Evolutionary conservation across 1,140 invertebrate species (phyloP), one percentile per base, ranked within the genome.

Genomic region (Drosophila quadrilineata): DNA sequence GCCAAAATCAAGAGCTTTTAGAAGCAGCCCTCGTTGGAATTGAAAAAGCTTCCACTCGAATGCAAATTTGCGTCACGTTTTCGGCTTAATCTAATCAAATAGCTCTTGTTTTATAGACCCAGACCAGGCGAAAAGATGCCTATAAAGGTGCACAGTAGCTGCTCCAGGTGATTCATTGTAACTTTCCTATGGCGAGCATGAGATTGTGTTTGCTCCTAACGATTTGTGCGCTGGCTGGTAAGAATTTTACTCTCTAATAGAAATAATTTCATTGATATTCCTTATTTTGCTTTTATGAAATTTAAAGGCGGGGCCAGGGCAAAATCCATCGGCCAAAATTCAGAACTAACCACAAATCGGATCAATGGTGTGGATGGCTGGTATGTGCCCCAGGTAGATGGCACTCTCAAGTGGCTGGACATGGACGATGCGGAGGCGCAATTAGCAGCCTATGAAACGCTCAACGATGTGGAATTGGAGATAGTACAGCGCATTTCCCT

Each of bases 181-280:
- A 17, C 1, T 40, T 77, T 66, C n/a, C 22, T 19, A 28, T 33
- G n/a, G 21, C 5, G 64, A 48, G 6, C 40, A 87, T 88, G 85
- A 88, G 24, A 63, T 49, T 69, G 65, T 71, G 69, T 35, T 28
- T 85, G 6, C 43, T 85, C 21, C 45, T 80, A 17, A 43, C 53
- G n/a, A 31, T 67, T 41, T 80, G 72, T 33, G 52, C 64, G 66
- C 35, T 80, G n/a, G 59, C 85, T 21, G 75, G 84, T 87, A 38
- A 57, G 60, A 35, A 75, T 36, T 58, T 74, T 64, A 29, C 4
- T 26, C 43, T 4, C 28, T 8, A 2, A 38, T 5, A n/a, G n/a
- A 1, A 14, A 14, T 12, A 4, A 14, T 6, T 46, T 22, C 3
- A 26, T 58, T 12, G 12, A 9, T 12, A 8, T 19, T 0, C n/a